phyloP scores from a whole-genome alignment of 2,888 invertebrate genomes.

The Drosophila histrio region DNA sequence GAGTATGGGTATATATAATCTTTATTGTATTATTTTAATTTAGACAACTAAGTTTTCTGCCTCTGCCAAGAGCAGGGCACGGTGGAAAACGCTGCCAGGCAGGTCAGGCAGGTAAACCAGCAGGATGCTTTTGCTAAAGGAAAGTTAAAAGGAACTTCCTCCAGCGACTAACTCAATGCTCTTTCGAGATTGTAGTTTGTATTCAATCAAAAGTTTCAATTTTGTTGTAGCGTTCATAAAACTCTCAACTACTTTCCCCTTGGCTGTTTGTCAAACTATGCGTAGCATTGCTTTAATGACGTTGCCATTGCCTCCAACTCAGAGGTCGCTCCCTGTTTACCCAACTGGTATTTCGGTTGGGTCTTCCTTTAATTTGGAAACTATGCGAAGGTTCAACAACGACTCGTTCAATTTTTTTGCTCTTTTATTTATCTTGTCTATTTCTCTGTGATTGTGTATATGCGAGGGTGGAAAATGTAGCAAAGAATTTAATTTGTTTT shows the following conservation, averaged over 20 bases:
- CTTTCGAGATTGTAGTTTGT: slow-evolving; percentile 69
- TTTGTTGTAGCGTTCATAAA: slow-evolving; percentile 61
- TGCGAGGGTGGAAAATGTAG: slow-evolving; percentile 38
- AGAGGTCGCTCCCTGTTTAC: slow-evolving; percentile 11
- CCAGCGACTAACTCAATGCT: slow-evolving; percentile 27
- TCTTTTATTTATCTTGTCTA: slow-evolving; percentile 42
- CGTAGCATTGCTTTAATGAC: slow-evolving; percentile 70
- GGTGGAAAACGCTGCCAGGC: slow-evolving; percentile 1
- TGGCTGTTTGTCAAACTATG: slow-evolving; percentile 60
- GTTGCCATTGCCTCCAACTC: slow-evolving; percentile 14
- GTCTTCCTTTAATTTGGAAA: slow-evolving; percentile 67
- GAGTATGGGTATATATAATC: slow-evolving; percentile 58
- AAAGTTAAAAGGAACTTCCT: slow-evolving; percentile 50
- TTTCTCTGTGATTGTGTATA: slow-evolving; percentile 12
- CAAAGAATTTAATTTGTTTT: slow-evolving; percentile 72
- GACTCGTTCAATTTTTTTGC: slow-evolving; percentile 8
- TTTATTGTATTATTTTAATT: slow-evolving; percentile 78
- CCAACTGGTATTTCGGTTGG: slow-evolving; percentile 19
- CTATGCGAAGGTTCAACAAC: slow-evolving; percentile 49
- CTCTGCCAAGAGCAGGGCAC: slow-evolving; percentile 16
- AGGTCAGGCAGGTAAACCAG: slow-evolving; percentile 35
- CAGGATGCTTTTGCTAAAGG: slow-evolving; percentile 22
- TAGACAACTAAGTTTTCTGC: slow-evolving; percentile 65
- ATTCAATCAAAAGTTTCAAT: slow-evolving; percentile 78
- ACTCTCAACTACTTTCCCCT: slow-evolving; percentile 38